Percentiles rank a stretch among this genome's conserved stretches.
phyloP scores from a whole-genome alignment of 2,888 invertebrate species.

The Phaonia tiefii region DNA sequence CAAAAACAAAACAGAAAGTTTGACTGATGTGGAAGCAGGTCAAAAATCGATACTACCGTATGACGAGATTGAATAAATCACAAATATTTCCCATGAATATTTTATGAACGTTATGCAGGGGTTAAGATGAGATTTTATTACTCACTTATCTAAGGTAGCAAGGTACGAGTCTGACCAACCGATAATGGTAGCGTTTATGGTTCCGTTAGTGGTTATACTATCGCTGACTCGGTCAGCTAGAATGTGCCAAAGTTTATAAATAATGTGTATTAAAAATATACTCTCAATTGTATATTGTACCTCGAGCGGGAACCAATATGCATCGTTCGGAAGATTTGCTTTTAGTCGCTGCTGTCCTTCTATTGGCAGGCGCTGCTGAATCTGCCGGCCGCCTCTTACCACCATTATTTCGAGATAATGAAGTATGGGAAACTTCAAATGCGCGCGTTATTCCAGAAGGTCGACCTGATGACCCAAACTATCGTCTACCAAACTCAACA shows the following conservation, averaged over 20 bases:
- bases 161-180: not conserved
- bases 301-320: constrained; percentile 66
- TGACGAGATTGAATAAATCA: no score
- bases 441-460: not conserved
- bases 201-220: not conserved
- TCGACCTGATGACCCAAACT: constrained; percentile 65
- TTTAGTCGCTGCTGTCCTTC: constrained; percentile 73
- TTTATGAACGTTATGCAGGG: no score
- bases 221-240: not conserved
- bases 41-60: no score
- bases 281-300: constrained; percentile 41
- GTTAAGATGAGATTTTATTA: no score
- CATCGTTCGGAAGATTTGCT: constrained; percentile 32
- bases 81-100: no score
- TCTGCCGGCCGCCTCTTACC: constrained; percentile 53
- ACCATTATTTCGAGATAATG: constrained; percentile 54
- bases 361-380: constrained; percentile 12
- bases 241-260: constrained; percentile 40
- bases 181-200: constrained; percentile 17
- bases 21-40: no score
- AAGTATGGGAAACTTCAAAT: constrained; percentile 36
- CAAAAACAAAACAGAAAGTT: no score
- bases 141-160: not conserved
- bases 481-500: constrained; percentile 82
- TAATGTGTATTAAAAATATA: not conserved